Conservation (phyloP, 2,888 invertebrate genomes). For the Phalangium opilio region DNA sequence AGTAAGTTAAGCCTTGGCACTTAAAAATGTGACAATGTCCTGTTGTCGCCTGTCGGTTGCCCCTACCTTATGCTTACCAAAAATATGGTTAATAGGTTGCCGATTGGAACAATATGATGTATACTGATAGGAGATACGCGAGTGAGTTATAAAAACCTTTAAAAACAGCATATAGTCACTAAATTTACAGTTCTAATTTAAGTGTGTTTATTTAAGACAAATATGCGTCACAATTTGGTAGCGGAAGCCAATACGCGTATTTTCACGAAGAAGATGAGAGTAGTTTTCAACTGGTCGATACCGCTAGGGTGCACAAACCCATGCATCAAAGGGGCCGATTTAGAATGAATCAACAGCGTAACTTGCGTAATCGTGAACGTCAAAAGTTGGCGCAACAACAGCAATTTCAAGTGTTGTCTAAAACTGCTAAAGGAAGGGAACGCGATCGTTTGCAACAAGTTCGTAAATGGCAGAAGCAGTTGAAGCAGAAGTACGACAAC, state of each 20-base stretch:
- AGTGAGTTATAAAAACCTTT: slow-evolving; percentile 13
- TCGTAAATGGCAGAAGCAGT: slow-evolving; percentile 72
- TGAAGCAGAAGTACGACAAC: slow-evolving; percentile 43
- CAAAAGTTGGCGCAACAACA: slow-evolving; percentile 42
- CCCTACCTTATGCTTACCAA: too few relatives aligned
- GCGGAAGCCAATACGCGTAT: slow-evolving; percentile 89
- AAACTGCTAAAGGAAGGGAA: slow-evolving; percentile 53
- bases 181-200: too few relatives aligned
- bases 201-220: too few relatives aligned
- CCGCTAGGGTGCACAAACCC: slow-evolving; percentile 67
- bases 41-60: too few relatives aligned
- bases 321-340: slow-evolving; percentile 77
- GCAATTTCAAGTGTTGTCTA: slow-evolving; percentile 62
- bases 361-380: slow-evolving; percentile 38
- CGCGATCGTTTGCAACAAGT: slow-evolving; percentile 40
- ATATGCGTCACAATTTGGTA: slow-evolving; percentile 76
- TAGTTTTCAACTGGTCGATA: slow-evolving; percentile 95
- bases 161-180: neutral
- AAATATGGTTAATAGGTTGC: too few relatives aligned
- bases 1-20: slow-evolving; percentile 38
- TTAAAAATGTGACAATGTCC: too few relatives aligned
- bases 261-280: slow-evolving; percentile 98
- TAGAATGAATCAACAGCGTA: slow-evolving; percentile 28
- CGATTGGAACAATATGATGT: too few relatives aligned
- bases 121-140: too few relatives aligned